These are phyloP conservation scores for Sarcophaga variegata DNA, from an alignment of 2,888 invertebrate genomes.

Conservation along the genomic window DNA sequence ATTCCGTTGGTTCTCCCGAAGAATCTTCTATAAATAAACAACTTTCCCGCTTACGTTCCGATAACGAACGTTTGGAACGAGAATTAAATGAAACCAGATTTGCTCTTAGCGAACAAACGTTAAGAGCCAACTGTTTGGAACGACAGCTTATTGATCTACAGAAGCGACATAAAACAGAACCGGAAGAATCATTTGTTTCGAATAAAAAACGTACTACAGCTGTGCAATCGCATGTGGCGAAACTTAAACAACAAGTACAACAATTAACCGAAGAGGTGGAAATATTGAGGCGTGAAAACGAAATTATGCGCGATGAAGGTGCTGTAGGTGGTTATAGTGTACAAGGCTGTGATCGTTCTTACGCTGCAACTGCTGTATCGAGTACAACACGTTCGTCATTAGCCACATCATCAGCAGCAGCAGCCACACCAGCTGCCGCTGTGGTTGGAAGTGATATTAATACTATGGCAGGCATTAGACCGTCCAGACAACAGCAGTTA, in stretches of 20 bases:
- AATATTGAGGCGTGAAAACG: conserved; percentile 83
- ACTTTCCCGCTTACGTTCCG: conserved; percentile 77
- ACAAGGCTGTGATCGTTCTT: conserved; percentile 70
- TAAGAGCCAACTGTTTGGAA: conserved; percentile 83
- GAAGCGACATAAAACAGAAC: conserved; percentile 84
- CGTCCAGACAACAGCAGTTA: conserved; percentile 82
- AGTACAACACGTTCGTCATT: conserved; percentile 61
- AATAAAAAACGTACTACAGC: conserved; percentile 85
- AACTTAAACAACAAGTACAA: conserved; percentile 87
- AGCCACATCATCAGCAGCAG: conserved; percentile 58
- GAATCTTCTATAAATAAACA: conserved; percentile 76
- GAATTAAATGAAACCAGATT: conserved; percentile 84
- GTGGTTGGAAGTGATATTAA: conserved; percentile 13
- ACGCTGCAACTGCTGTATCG: conserved; percentile 55
- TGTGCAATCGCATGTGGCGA: conserved; percentile 85
- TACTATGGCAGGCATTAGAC: conserved; percentile 70
- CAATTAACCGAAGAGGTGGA: conserved; percentile 84
- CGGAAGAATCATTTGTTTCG: conserved; percentile 84
- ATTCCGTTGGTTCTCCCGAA: conserved; percentile 80
- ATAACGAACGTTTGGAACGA: conserved; percentile 82
- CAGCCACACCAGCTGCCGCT: conserved; percentile 18
- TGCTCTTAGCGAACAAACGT: conserved; percentile 83
- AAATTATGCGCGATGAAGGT: conserved; percentile 82
- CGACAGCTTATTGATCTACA: conserved; percentile 83
- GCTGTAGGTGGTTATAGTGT: conserved; percentile 79